Conservation (phyloP, 2,113 vertebrate genomes). For the Clinocottus analis region DNA sequence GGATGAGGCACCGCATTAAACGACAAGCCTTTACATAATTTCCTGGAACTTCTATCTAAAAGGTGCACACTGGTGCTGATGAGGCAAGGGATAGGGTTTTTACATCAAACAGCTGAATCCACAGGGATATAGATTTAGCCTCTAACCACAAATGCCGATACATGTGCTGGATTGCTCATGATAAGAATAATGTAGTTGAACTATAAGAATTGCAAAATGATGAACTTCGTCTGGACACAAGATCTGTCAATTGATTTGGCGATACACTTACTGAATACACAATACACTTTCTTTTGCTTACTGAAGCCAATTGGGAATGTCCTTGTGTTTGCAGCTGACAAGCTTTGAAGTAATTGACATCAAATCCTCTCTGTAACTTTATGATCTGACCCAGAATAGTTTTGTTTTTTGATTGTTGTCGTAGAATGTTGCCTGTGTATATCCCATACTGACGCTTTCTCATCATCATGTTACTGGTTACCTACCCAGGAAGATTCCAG, state of each 20-base stretch:
- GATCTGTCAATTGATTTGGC: background rate
- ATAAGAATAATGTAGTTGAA: background rate
- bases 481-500: background rate
- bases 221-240: background rate
- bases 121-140: constrained; percentile 4
- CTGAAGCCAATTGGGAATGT: background rate
- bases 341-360: constrained; percentile 1
- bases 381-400: background rate
- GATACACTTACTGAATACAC: no score
- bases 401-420: background rate
- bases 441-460: background rate
- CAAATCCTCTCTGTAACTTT: background rate
- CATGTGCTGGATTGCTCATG: background rate
- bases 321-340: constrained; percentile 1
- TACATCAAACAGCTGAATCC: constrained; percentile 40
- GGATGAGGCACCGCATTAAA: constrained; percentile 13
- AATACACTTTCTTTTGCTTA: background rate
- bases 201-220: background rate
- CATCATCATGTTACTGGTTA: background rate
- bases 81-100: constrained; percentile 13
- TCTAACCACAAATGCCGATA: constrained; percentile 8
- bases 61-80: constrained; percentile 20
- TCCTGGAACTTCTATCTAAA: constrained; percentile 2
- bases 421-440: background rate
- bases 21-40: background rate